Evolutionary conservation across 2,888 invertebrate genomes (phyloP), one percentile per base, ranked within the genome.

Genomic region (Idaea biselata): DNA sequence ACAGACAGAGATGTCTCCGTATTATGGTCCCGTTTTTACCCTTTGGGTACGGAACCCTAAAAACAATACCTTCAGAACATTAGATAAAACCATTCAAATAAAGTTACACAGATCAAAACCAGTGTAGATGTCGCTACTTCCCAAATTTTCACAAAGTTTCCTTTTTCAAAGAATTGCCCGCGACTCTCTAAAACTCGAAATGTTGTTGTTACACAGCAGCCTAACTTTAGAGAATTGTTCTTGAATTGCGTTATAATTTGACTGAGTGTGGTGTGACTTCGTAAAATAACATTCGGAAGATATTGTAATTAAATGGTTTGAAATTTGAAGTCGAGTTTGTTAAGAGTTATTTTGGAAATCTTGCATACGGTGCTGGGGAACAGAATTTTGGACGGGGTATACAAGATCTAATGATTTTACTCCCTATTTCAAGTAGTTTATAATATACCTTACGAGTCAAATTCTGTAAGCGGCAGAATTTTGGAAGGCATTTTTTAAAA

Each of bases 161-260:
- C 44, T 44, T 44, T 44, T 44, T 14, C 44, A 11, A n/a, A 44
- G 44, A 44, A 44, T 44, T 44, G 2, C 44, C 8, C 8, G 44
- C 14, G 44, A 44, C 14, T 44, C 44, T 14, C 44, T 14, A 14
- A 14, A 44, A 44, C 44, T 44, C 44, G 44, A 44, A 44, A 44
- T 44, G 44, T 44, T 44, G 44, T 44, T 44, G 44, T 44, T 44
- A 44, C 11, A 44, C 8, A 44, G 44, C 44, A 44, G 14, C 11
- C 8, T 3, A 44, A 44, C 44, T 44, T 56, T 56, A 17, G 17
- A 6, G 56, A 56, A 6, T 56, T 56, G 56, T 56, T 56, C 56
- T 6, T 56, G 17, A 56, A 56, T 56, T 56, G 56, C 14, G 56
- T 56, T 56, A 56, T 56, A 56, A 56, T 56, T 56, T 18, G 14